Evolutionary conservation across 1,140 invertebrate species (phyloP), one percentile per base, ranked within the genome.

Genomic region (Oppia nitens): DNA sequence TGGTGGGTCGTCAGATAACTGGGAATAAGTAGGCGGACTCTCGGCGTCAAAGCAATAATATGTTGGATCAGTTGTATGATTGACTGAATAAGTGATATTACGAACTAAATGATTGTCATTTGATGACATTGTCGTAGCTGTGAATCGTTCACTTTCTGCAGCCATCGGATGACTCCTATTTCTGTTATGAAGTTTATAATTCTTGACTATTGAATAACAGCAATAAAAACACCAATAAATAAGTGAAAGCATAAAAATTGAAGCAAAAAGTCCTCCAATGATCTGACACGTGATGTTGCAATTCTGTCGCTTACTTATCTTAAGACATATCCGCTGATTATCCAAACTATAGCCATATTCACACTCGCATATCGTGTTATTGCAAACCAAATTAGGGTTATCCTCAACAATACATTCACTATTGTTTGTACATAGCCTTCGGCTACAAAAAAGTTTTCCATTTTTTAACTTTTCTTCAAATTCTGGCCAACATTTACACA

Each of bases 191-290:
- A 40, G 17, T 17, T 40, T 40, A 45, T 21, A 57, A 52, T 57
- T 57, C 47, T 57, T 57, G 1, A 57, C 29, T 2, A 57, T 50
- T 1, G 56, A 48, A 32, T 49, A 48, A 40, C 56, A 57, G 24
- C 56, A 57, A 40, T 57, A 57, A 45, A 57, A 57, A 40, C 56
- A 57, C 56, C 56, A 57, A 52, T 57, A 57, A 2, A 57, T 50
- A 21, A 57, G 24, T 52, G 56, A 48, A 17, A 57, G 47, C 25
- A 57, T 20, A 52, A 57, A 57, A 3, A 57, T 57, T 9, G 56
- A 57, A 11, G 56, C 56, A 52, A 57, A 57, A 20, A 57, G 24
- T 20, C 56, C 47, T 3, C 56, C 56, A 27, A 57, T 57, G 6
- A 57, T 51, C 12, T 27, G 51, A 57, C 56, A 57, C 1, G 56